A percentile compares a stretch with the other conserved stretches of the same genome.
Conservation (phyloP, 92 coral and sea anemone genomes). For the Virgularia gustaviana region DNA sequence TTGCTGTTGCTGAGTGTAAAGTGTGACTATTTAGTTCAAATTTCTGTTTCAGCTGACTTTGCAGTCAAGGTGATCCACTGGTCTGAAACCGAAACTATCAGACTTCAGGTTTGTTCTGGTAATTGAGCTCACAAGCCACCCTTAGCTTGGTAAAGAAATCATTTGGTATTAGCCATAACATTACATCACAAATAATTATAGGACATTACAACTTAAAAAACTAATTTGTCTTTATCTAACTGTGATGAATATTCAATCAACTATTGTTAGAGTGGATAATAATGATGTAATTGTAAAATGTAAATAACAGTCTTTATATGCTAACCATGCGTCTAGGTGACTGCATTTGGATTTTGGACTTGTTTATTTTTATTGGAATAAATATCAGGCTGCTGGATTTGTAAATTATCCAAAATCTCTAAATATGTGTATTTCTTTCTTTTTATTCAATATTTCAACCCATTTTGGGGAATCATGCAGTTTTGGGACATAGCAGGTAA, state of each 20-base stretch:
- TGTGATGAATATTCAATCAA: background rate
- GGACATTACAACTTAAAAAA: background rate
- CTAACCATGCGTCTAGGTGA: no score
- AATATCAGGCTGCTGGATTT: no score
- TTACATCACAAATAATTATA: no score
- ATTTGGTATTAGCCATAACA: no score
- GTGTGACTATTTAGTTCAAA: background rate
- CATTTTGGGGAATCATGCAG: slow-evolving; percentile 42
- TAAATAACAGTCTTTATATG: no score
- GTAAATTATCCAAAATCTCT: background rate
- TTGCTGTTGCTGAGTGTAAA: no score
- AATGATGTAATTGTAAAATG: no score
- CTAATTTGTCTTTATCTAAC: background rate
- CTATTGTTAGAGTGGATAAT: no score
- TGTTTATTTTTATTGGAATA: no score
- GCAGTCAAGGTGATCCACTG: slow-evolving; percentile 87
- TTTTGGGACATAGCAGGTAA: slow-evolving; percentile 89
- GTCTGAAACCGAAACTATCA: slow-evolving; percentile 77
- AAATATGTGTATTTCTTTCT: background rate
- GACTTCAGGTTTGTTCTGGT: slow-evolving; percentile 73
- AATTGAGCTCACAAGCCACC: no score
- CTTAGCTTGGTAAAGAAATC: no score
- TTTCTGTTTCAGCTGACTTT: slow-evolving; percentile 75
- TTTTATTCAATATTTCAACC: slow-evolving; percentile 4
- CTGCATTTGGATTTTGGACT: no score